These are phyloP conservation scores for Motacilla alba DNA, from an alignment of 2,113 vertebrate genomes.

Conservation along the genomic window DNA sequence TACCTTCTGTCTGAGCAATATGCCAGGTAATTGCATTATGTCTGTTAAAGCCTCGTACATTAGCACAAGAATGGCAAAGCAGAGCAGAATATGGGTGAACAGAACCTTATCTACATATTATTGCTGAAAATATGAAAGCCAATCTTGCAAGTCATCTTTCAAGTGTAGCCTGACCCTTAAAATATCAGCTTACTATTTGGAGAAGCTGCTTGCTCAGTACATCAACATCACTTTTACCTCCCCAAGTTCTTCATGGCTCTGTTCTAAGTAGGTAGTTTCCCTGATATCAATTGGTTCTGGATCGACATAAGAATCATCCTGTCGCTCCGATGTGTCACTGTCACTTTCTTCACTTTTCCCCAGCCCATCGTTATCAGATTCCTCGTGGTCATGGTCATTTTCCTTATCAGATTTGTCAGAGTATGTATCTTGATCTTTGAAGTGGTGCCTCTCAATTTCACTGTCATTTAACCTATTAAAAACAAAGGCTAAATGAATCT, in stretches of 20 bases:
- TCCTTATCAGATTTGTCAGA: conserved; percentile 97
- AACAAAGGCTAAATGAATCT: neutral
- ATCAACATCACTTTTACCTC: conserved; percentile 78
- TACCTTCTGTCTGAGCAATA: neutral
- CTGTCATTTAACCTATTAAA: conserved; percentile 85
- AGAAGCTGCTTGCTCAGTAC: neutral
- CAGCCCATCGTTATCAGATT: conserved; percentile 92
- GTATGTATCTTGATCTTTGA: conserved; percentile 94
- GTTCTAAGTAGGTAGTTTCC: conserved; percentile 89
- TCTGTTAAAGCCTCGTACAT: neutral
- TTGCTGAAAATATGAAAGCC: neutral
- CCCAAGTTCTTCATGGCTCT: conserved; percentile 91
- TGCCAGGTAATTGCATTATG: neutral
- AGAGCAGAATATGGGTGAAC: neutral
- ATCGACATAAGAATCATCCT: conserved; percentile 90
- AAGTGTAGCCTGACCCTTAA: neutral
- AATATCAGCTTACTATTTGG: neutral
- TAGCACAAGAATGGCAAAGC: neutral
- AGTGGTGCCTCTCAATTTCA: conserved; percentile 85
- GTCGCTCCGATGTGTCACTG: conserved; percentile 92
- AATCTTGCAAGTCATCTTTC: neutral
- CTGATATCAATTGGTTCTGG: conserved; percentile 85
- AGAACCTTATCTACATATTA: neutral
- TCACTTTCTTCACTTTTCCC: conserved; percentile 97
- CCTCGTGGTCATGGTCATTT: conserved; percentile 92